A percentile compares a stretch with the other conserved stretches of the same genome.
phyloP scores from a whole-genome alignment of 1,140 invertebrate genomes.

The Bombus waltoni region DNA sequence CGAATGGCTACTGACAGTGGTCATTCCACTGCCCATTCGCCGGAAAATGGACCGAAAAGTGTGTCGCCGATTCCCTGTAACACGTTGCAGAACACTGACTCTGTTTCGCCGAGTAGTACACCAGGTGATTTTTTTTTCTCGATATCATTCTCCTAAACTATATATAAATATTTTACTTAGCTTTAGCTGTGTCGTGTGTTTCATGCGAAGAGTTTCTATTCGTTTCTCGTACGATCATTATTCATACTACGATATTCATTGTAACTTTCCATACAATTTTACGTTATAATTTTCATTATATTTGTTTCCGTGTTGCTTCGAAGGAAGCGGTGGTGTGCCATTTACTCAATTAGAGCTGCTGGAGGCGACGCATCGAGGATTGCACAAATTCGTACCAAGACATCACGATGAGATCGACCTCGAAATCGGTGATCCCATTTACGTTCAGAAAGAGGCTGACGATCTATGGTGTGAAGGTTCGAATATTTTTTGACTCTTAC shows the following conservation, averaged over 20 bases:
- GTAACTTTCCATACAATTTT: not conserved
- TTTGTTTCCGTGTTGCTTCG: slow-evolving; percentile 18
- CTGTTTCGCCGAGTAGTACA: slow-evolving; percentile 77
- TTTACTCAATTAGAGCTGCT: slow-evolving; percentile 92
- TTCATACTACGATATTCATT: too few relatives aligned
- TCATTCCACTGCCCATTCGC: slow-evolving; percentile 94
- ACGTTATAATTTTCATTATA: not conserved
- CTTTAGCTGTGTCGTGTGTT: not conserved
- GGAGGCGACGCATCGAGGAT: slow-evolving; percentile 96
- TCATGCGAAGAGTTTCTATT: too few relatives aligned
- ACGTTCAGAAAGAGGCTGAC: slow-evolving; percentile 97
- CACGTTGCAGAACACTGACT: slow-evolving; percentile 78
- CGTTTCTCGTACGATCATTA: not conserved
- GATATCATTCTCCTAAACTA: not conserved
- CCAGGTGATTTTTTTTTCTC: slow-evolving; percentile 68
- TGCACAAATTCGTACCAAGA: slow-evolving; percentile 97
- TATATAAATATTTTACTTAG: not conserved
- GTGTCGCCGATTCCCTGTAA: slow-evolving; percentile 87
- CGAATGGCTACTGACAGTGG: slow-evolving; percentile 92
- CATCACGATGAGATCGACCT: slow-evolving; percentile 98
- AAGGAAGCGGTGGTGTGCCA: slow-evolving; percentile 86
- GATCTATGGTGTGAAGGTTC: slow-evolving; percentile 98
- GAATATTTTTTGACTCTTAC: not conserved
- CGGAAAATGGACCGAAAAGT: slow-evolving; percentile 91
- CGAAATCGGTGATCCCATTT: slow-evolving; percentile 98